These are phyloP conservation scores for Pseudopodoces humilis DNA, from an alignment of 2,113 vertebrate genomes.

Conservation along the genomic window DNA sequence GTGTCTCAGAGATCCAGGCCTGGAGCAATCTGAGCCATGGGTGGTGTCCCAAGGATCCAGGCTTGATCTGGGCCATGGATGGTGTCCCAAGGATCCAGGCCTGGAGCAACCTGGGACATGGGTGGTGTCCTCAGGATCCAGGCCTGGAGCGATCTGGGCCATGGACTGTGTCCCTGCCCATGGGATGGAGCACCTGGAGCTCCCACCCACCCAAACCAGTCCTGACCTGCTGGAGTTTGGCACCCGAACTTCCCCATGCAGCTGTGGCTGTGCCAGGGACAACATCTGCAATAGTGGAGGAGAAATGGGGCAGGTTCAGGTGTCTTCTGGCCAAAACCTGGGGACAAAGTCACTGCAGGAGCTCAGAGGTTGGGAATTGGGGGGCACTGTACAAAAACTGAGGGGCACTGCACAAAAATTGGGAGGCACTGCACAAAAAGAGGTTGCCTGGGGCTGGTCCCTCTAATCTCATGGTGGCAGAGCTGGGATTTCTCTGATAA, in stretches of 20 bases:
- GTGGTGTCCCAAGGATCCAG: too few relatives aligned
- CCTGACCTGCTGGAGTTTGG: too few relatives aligned
- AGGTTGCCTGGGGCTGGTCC: background rate
- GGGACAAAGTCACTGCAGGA: background rate
- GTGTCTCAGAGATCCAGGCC: too few relatives aligned
- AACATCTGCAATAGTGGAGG: rapidly evolving
- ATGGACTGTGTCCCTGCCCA: rapidly evolving
- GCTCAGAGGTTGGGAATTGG: background rate
- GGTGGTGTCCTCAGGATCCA: too few relatives aligned
- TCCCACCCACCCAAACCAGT: background rate
- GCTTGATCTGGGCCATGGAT: too few relatives aligned
- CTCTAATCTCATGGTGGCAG: rapidly evolving
- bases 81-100: too few relatives aligned
- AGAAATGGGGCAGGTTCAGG: rapidly evolving
- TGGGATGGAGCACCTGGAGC: too few relatives aligned
- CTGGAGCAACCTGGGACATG: too few relatives aligned
- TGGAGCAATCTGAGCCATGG: too few relatives aligned
- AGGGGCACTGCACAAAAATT: background rate
- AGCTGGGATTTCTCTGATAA: background rate
- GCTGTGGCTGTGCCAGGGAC: background rate
- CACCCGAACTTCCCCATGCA: too few relatives aligned
- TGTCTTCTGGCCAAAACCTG: too few relatives aligned
- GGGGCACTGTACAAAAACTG: background rate
- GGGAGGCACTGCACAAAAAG: background rate
- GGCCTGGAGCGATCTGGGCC: background rate